Percentiles rank a stretch among this genome's conserved stretches.
phyloP scores from a whole-genome alignment of 2,113 vertebrate species.

The Xyliphius kryptos region DNA sequence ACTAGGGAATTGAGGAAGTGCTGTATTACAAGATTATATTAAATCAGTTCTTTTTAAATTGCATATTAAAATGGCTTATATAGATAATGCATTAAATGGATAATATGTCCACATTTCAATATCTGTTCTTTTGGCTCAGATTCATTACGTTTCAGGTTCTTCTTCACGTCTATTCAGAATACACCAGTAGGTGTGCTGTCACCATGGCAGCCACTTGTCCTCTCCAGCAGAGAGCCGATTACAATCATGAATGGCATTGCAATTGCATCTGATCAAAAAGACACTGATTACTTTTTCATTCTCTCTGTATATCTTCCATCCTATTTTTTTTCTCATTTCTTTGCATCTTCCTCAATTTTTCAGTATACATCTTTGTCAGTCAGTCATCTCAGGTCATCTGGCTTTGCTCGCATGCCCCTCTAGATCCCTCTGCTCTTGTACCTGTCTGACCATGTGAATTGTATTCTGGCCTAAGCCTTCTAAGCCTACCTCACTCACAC shows the following conservation, averaged over 20 bases:
- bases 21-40: too few species aligned
- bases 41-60: too few species aligned
- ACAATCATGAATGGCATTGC: conserved; percentile 34
- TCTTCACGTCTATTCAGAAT: conserved; percentile 6
- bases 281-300: conserved; percentile 32
- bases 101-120: neutral
- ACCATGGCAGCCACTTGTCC: conserved; percentile 34
- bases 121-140: neutral
- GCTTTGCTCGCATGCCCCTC: conserved; percentile 4
- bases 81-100: too few species aligned
- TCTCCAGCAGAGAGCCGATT: conserved; percentile 23
- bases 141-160: neutral
- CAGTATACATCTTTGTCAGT: neutral
- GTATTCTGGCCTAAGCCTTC: neutral
- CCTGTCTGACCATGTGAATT: conserved; percentile 19
- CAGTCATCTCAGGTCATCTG: conserved; percentile 31
- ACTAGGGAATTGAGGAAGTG: too few species aligned
- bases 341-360: neutral
- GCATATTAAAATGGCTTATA: too few species aligned
- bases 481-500: too few species aligned
- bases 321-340: neutral
- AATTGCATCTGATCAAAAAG: conserved; percentile 38
- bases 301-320: conserved; percentile 1
- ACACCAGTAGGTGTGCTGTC: conserved; percentile 31
- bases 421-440: conserved; percentile 1